A percentile compares a stretch with the other conserved stretches of the same genome.
These are phyloP conservation scores for Drosophila affinis DNA, from an alignment of 2,888 invertebrate species.

Conservation along the genomic window DNA sequence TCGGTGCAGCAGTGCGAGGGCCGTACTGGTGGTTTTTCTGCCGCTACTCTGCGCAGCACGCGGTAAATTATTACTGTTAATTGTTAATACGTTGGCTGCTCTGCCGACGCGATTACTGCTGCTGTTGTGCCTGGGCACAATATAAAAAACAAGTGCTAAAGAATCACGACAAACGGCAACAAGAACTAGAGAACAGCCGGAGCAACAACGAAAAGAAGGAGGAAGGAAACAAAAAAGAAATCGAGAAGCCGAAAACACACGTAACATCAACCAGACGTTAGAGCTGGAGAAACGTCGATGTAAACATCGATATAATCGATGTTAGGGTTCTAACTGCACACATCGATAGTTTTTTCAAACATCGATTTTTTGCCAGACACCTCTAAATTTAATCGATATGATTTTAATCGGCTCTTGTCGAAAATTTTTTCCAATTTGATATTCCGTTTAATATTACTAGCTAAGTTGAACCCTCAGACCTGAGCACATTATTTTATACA, in stretches of 20 bases:
- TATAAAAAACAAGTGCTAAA: not conserved
- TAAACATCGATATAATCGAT: no score
- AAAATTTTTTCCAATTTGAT: no score
- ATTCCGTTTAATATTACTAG: no score
- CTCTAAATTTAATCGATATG: no score
- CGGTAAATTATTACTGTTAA: not conserved
- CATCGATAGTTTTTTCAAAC: no score
- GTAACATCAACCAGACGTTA: conserved; percentile 58
- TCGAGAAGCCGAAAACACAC: conserved; percentile 74
- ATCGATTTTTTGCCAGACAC: no score
- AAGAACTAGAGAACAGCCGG: conserved; percentile 11
- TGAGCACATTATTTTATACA: no score
- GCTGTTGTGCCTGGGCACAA: conserved; percentile 11
- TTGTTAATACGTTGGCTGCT: not conserved
- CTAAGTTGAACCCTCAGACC: no score
- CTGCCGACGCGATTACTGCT: not conserved
- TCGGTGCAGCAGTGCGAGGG: not conserved
- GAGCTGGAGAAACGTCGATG: no score
- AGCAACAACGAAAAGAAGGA: conserved; percentile 62
- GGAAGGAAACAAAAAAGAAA: conserved; percentile 61
- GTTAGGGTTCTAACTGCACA: no score
- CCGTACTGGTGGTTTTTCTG: conserved; percentile 1
- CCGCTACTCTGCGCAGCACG: not conserved
- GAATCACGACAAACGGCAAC: conserved; percentile 8
- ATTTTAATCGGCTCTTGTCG: no score